phyloP scores from a whole-genome alignment of 1,140 invertebrate genomes.

The Ceratina calcarata region DNA sequence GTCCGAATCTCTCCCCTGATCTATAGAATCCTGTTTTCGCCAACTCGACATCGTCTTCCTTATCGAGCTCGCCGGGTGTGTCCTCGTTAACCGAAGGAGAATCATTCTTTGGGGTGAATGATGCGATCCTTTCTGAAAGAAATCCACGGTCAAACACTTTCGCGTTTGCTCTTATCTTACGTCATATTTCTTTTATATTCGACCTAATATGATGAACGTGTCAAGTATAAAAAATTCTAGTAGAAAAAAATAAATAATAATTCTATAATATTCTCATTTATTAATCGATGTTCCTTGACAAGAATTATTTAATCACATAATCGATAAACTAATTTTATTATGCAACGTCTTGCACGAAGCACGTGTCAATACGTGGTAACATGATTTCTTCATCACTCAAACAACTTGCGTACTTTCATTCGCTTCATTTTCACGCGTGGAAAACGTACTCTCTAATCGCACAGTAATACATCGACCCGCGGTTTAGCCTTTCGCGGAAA shows the following conservation, averaged over 20 bases:
- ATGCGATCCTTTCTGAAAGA: conserved; percentile 24
- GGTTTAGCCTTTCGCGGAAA: conserved; percentile 65
- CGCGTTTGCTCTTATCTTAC: background rate
- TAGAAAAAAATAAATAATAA: no score
- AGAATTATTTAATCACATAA: no score
- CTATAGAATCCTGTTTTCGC: conserved; percentile 51
- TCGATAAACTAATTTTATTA: no score
- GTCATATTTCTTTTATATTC: background rate
- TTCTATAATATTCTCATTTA: no score
- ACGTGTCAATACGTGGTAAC: background rate
- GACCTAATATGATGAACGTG: background rate
- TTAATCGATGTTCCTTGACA: no score
- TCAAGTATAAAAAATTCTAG: no score
- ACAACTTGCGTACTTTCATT: background rate
- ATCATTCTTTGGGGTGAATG: conserved; percentile 46
- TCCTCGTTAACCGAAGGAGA: conserved; percentile 51
- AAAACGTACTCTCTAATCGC: conserved; percentile 50
- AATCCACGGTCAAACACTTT: conserved; percentile 22
- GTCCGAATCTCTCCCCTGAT: conserved; percentile 31
- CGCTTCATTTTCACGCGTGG: conserved; percentile 39
- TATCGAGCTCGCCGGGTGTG: conserved; percentile 37
- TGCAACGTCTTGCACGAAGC: no score
- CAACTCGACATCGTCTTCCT: conserved; percentile 55
- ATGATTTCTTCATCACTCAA: background rate
- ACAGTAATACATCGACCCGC: conserved; percentile 60